Evolutionary conservation across 2,113 vertebrate genomes (phyloP), one percentile per base, ranked within the genome.

Genomic region (Pedetes capensis): DNA sequence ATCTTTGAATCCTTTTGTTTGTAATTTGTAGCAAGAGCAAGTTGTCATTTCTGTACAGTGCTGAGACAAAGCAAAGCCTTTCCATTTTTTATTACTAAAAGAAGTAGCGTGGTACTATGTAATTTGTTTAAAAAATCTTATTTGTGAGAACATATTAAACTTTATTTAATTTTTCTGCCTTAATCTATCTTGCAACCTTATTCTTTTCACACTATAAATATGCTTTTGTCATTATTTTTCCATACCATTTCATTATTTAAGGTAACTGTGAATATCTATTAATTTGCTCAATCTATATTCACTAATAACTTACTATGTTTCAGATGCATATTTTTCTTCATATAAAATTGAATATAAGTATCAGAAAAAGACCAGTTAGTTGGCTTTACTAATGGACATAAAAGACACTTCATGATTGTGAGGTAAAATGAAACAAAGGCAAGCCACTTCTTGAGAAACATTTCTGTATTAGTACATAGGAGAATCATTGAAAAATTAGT

Each of bases 121-220:
- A 83, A 17, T 47, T 0, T 0, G 89, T 68, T 97, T 97, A 93
- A 96, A 97, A 97, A 96, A 91, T 72, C 96, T 92, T 86, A 96
- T 95, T 97, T 97, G 93, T 96, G 95, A 98, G 89, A 96, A 95
- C 96, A 96, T 96, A 97, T 96, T 81, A 96, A 87, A 91, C 94
- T 97, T 96, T 82, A 82, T 94, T 95, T 96, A 94, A 86, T 95
- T 97, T 83, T 97, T 97, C 75, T 96, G 18, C 34, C 57, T 55
- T 89, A 51, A 51, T 23, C 95, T 57, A 2, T 84, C 94, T 68
- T 89, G 16, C 6, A 89, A 1, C 1, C 92, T 95, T 89, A 78
- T 89, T 94, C 27, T 64, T 92, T 95, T 81, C 47, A 89, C 9
- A 86, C 27, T 87, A 18, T 85, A 18, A 89, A 69, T 90, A 78